A percentile compares a stretch with the other conserved stretches of the same genome.
phyloP scores from a whole-genome alignment of 2,797 vertebrate species.

The Diplodus sargus region DNA sequence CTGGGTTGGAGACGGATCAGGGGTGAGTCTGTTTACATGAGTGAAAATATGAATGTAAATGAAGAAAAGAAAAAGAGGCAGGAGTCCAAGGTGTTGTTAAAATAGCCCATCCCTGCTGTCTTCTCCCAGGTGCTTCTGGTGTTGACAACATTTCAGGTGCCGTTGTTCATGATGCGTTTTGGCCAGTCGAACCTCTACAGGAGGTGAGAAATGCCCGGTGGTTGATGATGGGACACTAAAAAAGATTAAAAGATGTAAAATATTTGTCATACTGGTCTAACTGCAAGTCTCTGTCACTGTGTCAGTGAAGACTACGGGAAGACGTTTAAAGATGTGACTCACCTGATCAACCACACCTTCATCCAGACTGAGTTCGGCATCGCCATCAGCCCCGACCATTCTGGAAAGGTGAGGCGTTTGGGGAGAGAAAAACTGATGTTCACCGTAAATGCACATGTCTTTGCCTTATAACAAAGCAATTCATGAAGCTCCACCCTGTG shows the following conservation, averaged over 20 bases:
- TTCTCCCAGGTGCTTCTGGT: slow-evolving; percentile 90
- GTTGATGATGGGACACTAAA: neutral
- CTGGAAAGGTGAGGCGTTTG: slow-evolving; percentile 88
- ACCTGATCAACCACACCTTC: slow-evolving; percentile 94
- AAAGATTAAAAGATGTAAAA: neutral
- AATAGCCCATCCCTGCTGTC: neutral
- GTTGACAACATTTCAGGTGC: slow-evolving; percentile 93
- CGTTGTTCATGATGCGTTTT: slow-evolving; percentile 89
- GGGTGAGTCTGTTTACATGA: slow-evolving; percentile 84
- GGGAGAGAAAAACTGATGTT: no score
- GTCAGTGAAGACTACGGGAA: slow-evolving; percentile 96
- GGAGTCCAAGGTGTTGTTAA: neutral
- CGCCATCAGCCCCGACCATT: slow-evolving; percentile 92
- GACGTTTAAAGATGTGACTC: slow-evolving; percentile 91
- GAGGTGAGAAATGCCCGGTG: slow-evolving; percentile 83
- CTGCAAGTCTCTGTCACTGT: slow-evolving; percentile 48
- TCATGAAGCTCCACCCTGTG: neutral
- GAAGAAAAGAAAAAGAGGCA: neutral
- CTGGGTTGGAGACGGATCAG: slow-evolving; percentile 94
- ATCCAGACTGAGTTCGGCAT: slow-evolving; percentile 95
- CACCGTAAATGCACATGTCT: neutral
- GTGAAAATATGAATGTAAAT: neutral
- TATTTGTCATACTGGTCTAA: slow-evolving; percentile 41
- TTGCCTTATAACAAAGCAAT: neutral
- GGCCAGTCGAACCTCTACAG: slow-evolving; percentile 94